These are phyloP conservation scores for Amazona guildingii DNA, from an alignment of 2,113 vertebrate genomes.

Conservation along the genomic window DNA sequence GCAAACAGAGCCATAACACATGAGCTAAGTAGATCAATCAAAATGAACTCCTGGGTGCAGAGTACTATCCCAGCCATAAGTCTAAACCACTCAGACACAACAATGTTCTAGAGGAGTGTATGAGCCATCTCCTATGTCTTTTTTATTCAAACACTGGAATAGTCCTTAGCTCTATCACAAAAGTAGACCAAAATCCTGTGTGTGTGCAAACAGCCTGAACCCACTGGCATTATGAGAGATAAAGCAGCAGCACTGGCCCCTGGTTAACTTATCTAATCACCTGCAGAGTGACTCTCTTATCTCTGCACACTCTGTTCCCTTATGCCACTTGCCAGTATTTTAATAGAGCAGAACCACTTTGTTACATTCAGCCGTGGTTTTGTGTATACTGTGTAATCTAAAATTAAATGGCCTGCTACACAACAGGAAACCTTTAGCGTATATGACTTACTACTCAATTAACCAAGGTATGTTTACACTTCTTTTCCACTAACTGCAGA, in stretches of 20 bases:
- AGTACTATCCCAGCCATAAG: not conserved
- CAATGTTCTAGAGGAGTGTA: not conserved
- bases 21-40: not conserved
- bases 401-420: constrained; percentile 13
- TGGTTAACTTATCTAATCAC: not conserved
- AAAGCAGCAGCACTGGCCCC: not conserved
- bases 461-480: constrained; percentile 26
- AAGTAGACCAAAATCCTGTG: not conserved
- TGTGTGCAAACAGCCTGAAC: not conserved
- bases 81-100: not conserved
- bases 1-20: not conserved
- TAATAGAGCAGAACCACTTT: not conserved
- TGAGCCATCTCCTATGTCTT: not conserved
- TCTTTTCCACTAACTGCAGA: not conserved
- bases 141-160: not conserved
- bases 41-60: not conserved
- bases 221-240: not conserved
- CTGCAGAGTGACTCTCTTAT: not conserved
- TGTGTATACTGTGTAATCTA: constrained; percentile 22
- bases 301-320: constrained; percentile 9
- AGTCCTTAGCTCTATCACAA: not conserved
- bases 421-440: not conserved
- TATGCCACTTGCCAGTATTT: constrained; percentile 20
- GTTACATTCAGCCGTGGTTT: not conserved
- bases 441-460: constrained; percentile 1